These are phyloP conservation scores for Lethenteron reissneri DNA, from an alignment of 2,113 vertebrate species.

Conservation along the genomic window DNA sequence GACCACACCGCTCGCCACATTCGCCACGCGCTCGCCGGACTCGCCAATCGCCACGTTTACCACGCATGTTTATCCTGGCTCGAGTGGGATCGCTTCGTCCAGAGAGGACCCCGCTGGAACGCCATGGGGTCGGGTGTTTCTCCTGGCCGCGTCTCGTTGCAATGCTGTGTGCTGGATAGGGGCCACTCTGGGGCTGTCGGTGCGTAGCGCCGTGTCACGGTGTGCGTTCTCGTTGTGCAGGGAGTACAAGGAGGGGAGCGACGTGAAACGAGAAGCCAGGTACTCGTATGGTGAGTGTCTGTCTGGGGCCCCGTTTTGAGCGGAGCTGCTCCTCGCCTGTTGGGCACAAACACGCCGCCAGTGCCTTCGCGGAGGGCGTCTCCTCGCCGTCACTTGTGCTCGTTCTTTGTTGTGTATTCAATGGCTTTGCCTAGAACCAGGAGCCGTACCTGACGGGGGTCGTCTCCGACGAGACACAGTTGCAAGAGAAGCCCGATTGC, in stretches of 20 bases:
- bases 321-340: too few species aligned
- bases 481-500: too few species aligned
- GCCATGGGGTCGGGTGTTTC: not conserved
- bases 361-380: not conserved
- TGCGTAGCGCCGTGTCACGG: not conserved
- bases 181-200: too few species aligned
- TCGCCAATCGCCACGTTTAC: not conserved
- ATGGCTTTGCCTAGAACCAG: not conserved
- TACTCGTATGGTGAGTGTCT: slow-evolving; percentile 67
- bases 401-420: not conserved
- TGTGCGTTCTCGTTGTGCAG: slow-evolving; percentile 21
- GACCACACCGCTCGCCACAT: not conserved
- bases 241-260: slow-evolving; percentile 52
- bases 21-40: not conserved
- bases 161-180: not conserved
- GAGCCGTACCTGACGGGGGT: not conserved
- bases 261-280: slow-evolving; percentile 60
- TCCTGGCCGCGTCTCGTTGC: not conserved
- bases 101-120: not conserved
- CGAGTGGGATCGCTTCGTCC: not conserved
- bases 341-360: too few species aligned
- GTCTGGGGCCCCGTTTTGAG: too few species aligned
- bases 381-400: too few species aligned
- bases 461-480: too few species aligned
- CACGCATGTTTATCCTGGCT: too few species aligned